Conservation (phyloP, 2,797 vertebrate species). For the Xenopus petersii region DNA sequence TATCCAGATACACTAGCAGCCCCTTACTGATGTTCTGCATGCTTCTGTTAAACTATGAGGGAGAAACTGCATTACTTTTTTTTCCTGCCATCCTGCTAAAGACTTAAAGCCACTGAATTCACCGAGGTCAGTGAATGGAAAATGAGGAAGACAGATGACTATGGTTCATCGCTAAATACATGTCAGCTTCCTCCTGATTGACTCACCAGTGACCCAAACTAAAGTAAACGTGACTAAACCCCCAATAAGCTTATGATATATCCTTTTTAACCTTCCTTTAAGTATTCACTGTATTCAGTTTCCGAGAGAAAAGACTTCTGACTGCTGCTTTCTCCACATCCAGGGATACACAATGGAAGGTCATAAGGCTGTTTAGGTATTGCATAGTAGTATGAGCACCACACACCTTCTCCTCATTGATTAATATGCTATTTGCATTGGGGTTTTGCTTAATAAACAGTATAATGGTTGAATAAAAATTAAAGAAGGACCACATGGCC, state of each 20-base stretch:
- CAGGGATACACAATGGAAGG: conserved; percentile 18
- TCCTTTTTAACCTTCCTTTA: conserved; percentile 29
- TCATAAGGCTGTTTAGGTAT: not conserved
- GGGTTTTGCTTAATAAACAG: not conserved
- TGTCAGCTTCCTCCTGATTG: conserved; percentile 38
- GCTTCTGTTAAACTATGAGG: conserved; percentile 14
- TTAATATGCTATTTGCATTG: not conserved
- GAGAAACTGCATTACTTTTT: conserved; percentile 20
- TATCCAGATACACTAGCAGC: conserved; percentile 4
- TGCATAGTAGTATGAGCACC: not conserved
- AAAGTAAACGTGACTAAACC: conserved; percentile 33
- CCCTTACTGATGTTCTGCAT: conserved; percentile 16
- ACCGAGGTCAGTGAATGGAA: conserved; percentile 38
- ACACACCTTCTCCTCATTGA: not conserved
- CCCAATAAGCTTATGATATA: conserved; percentile 25
- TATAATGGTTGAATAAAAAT: no score
- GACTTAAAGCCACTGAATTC: conserved; percentile 35
- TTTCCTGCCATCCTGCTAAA: conserved; percentile 7
- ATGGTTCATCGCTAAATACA: conserved; percentile 30
- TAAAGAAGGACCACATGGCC: no score
- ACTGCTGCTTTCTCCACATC: conserved; percentile 9
- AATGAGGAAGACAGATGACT: conserved; percentile 38
- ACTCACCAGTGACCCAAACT: conserved; percentile 40
- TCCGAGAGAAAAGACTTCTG: conserved; percentile 10
- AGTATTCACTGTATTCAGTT: conserved; percentile 15